These are phyloP conservation scores for Cyaniris semiargus DNA, from an alignment of 2,888 invertebrate genomes.

Conservation along the genomic window DNA sequence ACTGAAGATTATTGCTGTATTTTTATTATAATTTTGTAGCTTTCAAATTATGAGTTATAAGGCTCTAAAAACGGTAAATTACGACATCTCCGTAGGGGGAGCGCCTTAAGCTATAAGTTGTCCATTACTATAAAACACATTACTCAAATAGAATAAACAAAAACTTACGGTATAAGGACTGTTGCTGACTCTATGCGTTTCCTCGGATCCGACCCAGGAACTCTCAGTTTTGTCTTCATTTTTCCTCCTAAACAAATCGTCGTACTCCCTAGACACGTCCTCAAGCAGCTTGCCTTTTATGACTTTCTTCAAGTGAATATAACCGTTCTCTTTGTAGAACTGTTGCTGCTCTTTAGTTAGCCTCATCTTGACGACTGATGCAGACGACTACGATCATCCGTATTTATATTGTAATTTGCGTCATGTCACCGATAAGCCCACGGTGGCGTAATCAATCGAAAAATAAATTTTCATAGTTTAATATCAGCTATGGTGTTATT, in stretches of 20 bases:
- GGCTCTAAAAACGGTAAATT: too few relatives aligned
- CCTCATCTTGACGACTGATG: slow-evolving; percentile 48
- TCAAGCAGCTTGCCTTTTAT: slow-evolving; percentile 65
- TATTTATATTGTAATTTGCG: slow-evolving; percentile 19
- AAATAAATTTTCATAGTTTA: background rate
- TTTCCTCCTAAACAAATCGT: slow-evolving; percentile 74
- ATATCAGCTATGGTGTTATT: slow-evolving; percentile 7
- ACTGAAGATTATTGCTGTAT: too few relatives aligned
- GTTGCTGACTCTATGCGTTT: slow-evolving; percentile 52
- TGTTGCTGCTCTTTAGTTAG: slow-evolving; percentile 68
- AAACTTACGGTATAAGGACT: slow-evolving; percentile 53
- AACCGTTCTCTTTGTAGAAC: slow-evolving; percentile 79
- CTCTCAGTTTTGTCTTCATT: slow-evolving; percentile 73
- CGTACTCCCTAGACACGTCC: slow-evolving; percentile 70
- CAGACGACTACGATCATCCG: background rate
- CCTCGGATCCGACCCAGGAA: slow-evolving; percentile 77
- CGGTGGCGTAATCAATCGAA: background rate
- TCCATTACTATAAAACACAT: too few relatives aligned
- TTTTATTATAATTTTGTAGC: too few relatives aligned
- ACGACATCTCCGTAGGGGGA: too few relatives aligned
- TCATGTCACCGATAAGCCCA: slow-evolving; percentile 14
- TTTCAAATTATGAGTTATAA: too few relatives aligned
- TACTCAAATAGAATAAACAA: background rate
- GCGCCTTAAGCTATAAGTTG: too few relatives aligned
- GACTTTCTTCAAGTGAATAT: slow-evolving; percentile 69